These are phyloP conservation scores for Antheraea yamamai DNA, from an alignment of 2,888 invertebrate species.

Conservation along the genomic window DNA sequence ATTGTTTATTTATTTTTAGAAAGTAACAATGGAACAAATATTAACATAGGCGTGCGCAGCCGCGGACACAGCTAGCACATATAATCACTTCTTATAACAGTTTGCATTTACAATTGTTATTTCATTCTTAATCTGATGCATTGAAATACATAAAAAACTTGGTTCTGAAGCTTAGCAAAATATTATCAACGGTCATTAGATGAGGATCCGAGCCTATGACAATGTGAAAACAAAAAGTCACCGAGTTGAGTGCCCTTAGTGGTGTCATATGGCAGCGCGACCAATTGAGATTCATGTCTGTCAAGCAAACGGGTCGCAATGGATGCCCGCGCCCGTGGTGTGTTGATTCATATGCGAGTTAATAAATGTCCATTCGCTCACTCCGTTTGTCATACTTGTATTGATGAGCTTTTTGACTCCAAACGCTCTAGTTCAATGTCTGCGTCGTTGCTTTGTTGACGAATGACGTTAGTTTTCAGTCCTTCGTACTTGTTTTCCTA, in stretches of 20 bases:
- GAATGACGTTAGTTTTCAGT: background rate
- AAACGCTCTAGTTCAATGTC: slow-evolving; percentile 5
- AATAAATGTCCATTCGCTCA: slow-evolving; percentile 42
- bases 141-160: background rate
- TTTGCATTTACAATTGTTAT: too few relatives aligned
- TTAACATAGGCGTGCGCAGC: too few relatives aligned
- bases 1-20: too few relatives aligned
- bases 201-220: slow-evolving; percentile 14
- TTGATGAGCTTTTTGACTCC: slow-evolving; percentile 39
- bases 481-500: background rate
- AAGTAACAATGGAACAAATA: too few relatives aligned
- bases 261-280: slow-evolving; percentile 27
- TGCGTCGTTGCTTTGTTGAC: background rate
- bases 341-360: slow-evolving; percentile 51
- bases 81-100: too few relatives aligned
- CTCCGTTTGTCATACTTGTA: slow-evolving; percentile 51
- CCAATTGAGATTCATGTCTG: slow-evolving; percentile 62
- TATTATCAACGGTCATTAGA: slow-evolving; percentile 9
- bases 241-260: slow-evolving; percentile 16
- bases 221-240: slow-evolving; percentile 16
- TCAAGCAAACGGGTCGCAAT: slow-evolving; percentile 35
- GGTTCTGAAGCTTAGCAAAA: background rate
- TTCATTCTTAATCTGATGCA: too few relatives aligned
- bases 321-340: slow-evolving; percentile 5
- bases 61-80: too few relatives aligned